Evolutionary conservation across 2,888 invertebrate species (phyloP), one percentile per base, ranked within the genome.

Genomic region (Axea sp.): DNA sequence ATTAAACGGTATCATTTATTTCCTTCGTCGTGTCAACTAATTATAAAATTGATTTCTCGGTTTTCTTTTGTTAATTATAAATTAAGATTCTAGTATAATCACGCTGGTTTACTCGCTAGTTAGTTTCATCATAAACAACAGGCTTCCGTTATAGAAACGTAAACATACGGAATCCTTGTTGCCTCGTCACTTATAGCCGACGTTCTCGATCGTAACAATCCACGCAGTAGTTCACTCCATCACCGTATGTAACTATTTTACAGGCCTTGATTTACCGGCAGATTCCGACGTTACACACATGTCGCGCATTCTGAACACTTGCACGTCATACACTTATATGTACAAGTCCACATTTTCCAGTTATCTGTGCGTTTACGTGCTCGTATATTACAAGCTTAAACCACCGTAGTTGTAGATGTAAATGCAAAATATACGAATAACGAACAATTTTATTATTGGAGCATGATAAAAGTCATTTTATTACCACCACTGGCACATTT

Each of bases 41-140:
- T n/a, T 80, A 78, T 77, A 79, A 72, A 71, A 55, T 71, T 51
- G 51, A 41, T 39, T 57, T 30, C 30, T 22, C 31, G 19, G 3
- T 3, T 19, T 19, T 19, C 4, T 4, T 19, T 19, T 19, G 19
- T 19, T 2, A 2, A 4, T 19, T 4, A 19, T 19, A 3, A 19
- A 35, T 35, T 26, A 4, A 17, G 28, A 39, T 39, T 7, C 19
- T 3, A 19, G 2, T 19, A 19, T 19, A n/a, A n/a, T n/a, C n/a
- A n/a, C n/a, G n/a, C n/a, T n/a, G n/a, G n/a, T n/a, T n/a, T n/a
- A n/a, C n/a, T n/a, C n/a, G n/a, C 19, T 3, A 24, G n/a, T 15
- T 14, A 26, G 26, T 45, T 45, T 59, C 22, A 41, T 41, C 49
- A 14, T 47, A 43, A 45, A 57, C 37, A 35, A 30, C 19, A 11